Evolutionary conservation across 2,797 vertebrate genomes (phyloP).

Genomic region (Spinus pinus): DNA sequence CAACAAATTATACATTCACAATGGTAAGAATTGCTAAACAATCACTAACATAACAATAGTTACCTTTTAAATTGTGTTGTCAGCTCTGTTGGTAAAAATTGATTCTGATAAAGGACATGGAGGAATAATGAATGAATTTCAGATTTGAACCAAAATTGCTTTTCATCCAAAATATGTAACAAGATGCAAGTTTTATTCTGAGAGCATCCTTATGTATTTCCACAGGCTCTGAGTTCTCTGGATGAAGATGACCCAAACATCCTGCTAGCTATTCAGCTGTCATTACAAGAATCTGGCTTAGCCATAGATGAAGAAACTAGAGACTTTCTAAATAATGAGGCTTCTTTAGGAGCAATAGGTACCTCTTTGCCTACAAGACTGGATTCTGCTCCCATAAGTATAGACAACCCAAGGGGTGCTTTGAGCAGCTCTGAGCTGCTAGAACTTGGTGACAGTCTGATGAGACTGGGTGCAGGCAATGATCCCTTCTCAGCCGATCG

Average conservation of each 20-base stretch:
- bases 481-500: conserved; percentile 79
- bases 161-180: background rate
- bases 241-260: conserved; percentile 99
- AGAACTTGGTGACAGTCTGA: conserved; percentile 89
- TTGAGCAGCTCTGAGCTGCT: conserved; percentile 93
- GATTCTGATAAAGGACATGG: background rate
- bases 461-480: conserved; percentile 80
- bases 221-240: conserved; percentile 88
- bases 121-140: background rate
- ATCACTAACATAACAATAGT: background rate
- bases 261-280: conserved; percentile 96
- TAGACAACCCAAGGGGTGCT: conserved; percentile 83
- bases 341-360: conserved; percentile 91
- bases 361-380: conserved; percentile 91
- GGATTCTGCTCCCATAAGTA: conserved; percentile 80
- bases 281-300: conserved; percentile 93
- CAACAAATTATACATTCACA: background rate
- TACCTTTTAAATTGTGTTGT: background rate
- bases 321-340: conserved; percentile 84
- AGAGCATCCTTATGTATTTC: conserved; percentile 33
- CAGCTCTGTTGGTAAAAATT: background rate
- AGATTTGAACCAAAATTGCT: background rate
- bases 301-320: conserved; percentile 79
- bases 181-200: conserved; percentile 23
- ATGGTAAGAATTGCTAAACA: background rate